phyloP scores from a whole-genome alignment of 2,888 invertebrate genomes.

The Agrypnus murinus region DNA sequence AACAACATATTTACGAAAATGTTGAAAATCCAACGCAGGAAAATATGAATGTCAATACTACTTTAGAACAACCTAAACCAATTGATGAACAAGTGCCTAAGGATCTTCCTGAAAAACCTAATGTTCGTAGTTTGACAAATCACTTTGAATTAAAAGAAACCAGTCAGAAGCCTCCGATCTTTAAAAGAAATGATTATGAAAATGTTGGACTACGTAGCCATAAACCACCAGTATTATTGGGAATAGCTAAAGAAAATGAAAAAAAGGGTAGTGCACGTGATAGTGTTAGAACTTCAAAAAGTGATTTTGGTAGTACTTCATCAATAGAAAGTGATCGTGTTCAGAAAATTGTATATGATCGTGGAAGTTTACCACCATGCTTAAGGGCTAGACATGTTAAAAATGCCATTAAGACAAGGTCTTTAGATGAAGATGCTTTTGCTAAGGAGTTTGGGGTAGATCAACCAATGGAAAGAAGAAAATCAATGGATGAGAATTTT shows the following conservation, averaged over 20 bases:
- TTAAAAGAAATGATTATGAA: conserved; percentile 48
- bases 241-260: conserved; percentile 9
- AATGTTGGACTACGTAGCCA: conserved; percentile 20
- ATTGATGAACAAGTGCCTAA: conserved; percentile 20
- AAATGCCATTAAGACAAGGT: conserved; percentile 78
- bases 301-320: conserved; percentile 35
- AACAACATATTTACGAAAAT: conserved; percentile 66
- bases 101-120: conserved; percentile 32
- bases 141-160: conserved; percentile 68
- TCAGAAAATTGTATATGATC: conserved; percentile 44
- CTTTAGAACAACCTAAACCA: conserved; percentile 3
- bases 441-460: conserved; percentile 77
- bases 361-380: conserved; percentile 73
- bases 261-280: conserved; percentile 8
- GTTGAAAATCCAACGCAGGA: conserved; percentile 56
- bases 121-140: conserved; percentile 57
- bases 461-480: conserved; percentile 70
- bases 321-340: conserved; percentile 35
- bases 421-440: conserved; percentile 84
- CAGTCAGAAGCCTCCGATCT: conserved; percentile 63
- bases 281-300: conserved; percentile 16
- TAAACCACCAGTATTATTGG: conserved; percentile 19
- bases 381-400: conserved; percentile 78
- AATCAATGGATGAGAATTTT: conserved; percentile 74
- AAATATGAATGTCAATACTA: conserved; percentile 31